These are phyloP conservation scores for Eurystomus glaucurus DNA, from an alignment of 2,797 vertebrate species.

Conservation along the genomic window DNA sequence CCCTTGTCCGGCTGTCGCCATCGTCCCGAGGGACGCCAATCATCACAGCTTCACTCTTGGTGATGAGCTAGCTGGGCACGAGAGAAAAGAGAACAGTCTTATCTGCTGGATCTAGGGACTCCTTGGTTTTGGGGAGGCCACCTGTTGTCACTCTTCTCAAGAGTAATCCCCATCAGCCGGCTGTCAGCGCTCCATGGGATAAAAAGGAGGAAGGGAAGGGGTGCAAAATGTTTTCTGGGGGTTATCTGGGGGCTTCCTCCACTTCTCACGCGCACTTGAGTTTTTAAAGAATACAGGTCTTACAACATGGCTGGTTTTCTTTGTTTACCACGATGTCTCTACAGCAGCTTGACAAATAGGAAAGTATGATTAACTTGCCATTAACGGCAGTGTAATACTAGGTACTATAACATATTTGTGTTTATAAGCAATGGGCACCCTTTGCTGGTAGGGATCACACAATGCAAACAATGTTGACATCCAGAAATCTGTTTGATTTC, in stretches of 20 bases:
- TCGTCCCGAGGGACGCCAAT: background rate
- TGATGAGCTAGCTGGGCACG: background rate
- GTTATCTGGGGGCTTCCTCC: background rate
- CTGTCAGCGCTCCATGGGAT: background rate
- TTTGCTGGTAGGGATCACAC: background rate
- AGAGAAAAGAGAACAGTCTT: no score
- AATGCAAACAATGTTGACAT: background rate
- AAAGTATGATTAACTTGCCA: constrained; percentile 29
- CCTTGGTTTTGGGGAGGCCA: background rate
- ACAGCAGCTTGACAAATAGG: background rate
- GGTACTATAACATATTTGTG: constrained; percentile 11
- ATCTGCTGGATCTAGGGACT: background rate
- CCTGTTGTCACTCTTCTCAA: constrained; percentile 21
- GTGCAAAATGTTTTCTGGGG: background rate
- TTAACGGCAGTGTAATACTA: background rate
- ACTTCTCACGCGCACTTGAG: background rate
- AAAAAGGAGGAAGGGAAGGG: background rate
- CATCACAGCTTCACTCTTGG: accelerated
- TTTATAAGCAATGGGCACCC: background rate
- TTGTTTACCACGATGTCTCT: constrained; percentile 9
- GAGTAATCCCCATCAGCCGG: background rate
- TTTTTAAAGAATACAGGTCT: background rate
- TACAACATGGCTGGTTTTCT: constrained; percentile 29
- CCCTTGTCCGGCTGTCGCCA: background rate
- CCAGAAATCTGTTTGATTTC: constrained; percentile 11